phyloP scores from a whole-genome alignment of 2,113 vertebrate species.

The Ciconia stormi region DNA sequence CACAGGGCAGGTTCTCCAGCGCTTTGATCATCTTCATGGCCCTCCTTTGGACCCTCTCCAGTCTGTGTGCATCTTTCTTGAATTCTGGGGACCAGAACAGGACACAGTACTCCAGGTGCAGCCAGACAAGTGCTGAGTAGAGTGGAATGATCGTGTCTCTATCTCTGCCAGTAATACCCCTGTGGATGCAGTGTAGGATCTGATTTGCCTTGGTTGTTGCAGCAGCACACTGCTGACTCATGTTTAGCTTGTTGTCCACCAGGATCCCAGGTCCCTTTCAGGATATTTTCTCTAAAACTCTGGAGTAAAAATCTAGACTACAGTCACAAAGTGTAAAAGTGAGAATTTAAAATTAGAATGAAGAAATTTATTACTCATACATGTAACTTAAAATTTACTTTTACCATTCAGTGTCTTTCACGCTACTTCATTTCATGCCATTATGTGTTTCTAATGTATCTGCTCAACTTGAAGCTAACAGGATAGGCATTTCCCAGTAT shows the following conservation, averaged over 20 bases:
- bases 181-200: neutral
- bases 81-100: neutral
- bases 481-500: neutral
- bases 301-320: neutral
- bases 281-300: neutral
- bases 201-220: neutral
- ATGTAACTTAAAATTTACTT: neutral
- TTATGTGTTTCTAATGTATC: neutral
- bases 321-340: neutral
- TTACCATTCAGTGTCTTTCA: neutral
- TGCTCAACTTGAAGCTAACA: neutral
- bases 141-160: fast-evolving
- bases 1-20: neutral
- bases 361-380: neutral
- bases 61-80: neutral
- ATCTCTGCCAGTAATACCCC: too few relatives aligned
- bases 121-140: neutral
- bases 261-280: neutral
- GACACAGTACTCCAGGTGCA: neutral
- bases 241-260: neutral
- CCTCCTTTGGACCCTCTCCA: neutral
- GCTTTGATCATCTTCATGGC: neutral
- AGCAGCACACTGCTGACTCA: neutral
- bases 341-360: neutral
- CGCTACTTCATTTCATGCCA: neutral